phyloP scores from a whole-genome alignment of 2,888 invertebrate genomes.

The Entomobrya multifasciata region DNA sequence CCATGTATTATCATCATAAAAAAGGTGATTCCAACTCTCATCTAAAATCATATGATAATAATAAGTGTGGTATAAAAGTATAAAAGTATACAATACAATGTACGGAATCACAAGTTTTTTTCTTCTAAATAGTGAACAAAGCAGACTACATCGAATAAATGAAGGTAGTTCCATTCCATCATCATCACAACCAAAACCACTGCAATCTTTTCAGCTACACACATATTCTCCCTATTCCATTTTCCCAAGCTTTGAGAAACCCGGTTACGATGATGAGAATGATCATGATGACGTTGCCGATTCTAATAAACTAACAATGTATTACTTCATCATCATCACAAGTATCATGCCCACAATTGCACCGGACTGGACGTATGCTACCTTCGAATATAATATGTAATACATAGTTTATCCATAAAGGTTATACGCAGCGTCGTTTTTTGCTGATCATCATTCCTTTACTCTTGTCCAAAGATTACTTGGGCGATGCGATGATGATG shows the following conservation, averaged over 20 bases:
- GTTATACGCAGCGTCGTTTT: slow-evolving; percentile 9
- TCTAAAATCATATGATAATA: slow-evolving; percentile 13
- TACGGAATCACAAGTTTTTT: slow-evolving; percentile 8
- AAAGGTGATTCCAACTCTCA: not conserved
- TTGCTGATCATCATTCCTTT: slow-evolving; percentile 13
- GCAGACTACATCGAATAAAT: not conserved
- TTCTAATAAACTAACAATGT: slow-evolving; percentile 40
- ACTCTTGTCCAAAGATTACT: not conserved
- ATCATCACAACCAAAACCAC: slow-evolving; percentile 27
- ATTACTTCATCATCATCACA: slow-evolving; percentile 6
- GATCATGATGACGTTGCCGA: slow-evolving; percentile 35
- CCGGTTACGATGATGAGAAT: not conserved
- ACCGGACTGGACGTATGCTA: not conserved
- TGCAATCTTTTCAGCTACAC: slow-evolving; percentile 43
- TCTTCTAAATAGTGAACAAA: not conserved
- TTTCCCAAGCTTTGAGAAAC: slow-evolving; percentile 40
- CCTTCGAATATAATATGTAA: not conserved
- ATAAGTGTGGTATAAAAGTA: slow-evolving; percentile 5
- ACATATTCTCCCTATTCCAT: not conserved
- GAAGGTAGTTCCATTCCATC: slow-evolving; percentile 5
- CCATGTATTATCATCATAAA: no score
- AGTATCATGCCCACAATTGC: not conserved
- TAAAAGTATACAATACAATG: not conserved
- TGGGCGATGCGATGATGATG: not conserved
- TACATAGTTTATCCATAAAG: not conserved